Evolutionary conservation across 1,140 invertebrate genomes (phyloP).

Genomic region (Reticulitermes speratus): DNA sequence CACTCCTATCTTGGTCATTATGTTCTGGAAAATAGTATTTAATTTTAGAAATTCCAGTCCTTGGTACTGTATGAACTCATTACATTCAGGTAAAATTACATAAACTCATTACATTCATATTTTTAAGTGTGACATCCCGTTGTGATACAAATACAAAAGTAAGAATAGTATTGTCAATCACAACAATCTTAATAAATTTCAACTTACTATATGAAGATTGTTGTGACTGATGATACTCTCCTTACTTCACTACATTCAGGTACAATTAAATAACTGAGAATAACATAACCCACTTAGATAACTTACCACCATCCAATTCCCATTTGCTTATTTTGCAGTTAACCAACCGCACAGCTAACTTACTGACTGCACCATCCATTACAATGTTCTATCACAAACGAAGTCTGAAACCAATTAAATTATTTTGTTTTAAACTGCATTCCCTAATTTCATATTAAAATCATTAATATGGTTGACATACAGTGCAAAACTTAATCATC

Average conservation of each 20-base stretch:
- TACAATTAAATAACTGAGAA: not conserved
- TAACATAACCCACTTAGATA: not conserved
- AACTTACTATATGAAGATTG: not conserved
- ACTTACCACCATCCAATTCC: constrained; percentile 22
- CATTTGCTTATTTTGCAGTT: constrained; percentile 24
- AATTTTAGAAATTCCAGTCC: too few relatives aligned
- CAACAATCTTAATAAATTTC: too few relatives aligned
- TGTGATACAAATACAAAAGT: too few relatives aligned
- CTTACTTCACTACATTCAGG: not conserved
- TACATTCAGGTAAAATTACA: not conserved
- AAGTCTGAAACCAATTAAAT: not conserved
- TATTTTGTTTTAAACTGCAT: not conserved
- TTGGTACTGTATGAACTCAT: not conserved
- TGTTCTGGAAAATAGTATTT: not conserved
- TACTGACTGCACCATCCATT: not conserved
- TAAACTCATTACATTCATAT: not conserved
- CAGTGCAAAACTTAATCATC: too few relatives aligned
- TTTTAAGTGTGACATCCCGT: too few relatives aligned
- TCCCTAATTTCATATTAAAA: too few relatives aligned
- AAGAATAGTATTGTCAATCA: too few relatives aligned
- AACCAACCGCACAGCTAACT: not conserved
- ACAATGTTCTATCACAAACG: not conserved
- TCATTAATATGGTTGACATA: too few relatives aligned
- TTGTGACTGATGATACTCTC: not conserved
- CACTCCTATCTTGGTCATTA: not conserved